Evolutionary conservation across 2,797 vertebrate species (phyloP), one percentile per base, ranked within the genome.

Genomic region (Pitangus sulphuratus): DNA sequence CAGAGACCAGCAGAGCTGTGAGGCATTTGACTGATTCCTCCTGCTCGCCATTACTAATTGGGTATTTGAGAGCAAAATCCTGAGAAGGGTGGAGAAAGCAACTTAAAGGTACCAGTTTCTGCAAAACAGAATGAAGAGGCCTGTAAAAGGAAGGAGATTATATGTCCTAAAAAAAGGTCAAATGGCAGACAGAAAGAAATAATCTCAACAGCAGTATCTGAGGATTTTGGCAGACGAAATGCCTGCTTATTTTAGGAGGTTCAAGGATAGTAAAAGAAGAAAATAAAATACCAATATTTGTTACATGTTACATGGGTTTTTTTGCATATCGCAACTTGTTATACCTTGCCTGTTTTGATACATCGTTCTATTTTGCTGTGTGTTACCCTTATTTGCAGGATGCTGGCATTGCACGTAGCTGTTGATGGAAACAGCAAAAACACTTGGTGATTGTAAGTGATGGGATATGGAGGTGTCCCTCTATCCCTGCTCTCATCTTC

Each of bases 21-120:
- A 72, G n/a, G 26, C 10, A 4, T 12, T 66, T 75, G n/a, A 25
- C 45, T 7, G 4, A 53, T 77, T 82, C 9, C 4, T 18, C 8
- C 6, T 77, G 30, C 35, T 83, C 1, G 0, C 31, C 1, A 0
- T 76, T 79, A 68, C 26, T 57, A 2, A 14, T 12, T 47, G 42
- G 10, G 30, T 57, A 15, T 61, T 76, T 69, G 20, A 72, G 42
- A 69, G 12, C 8, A 83, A 82, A 89, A 69, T 65, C 58, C 37
- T 76, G 15, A 9, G 12, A 85, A 69, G 9, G 12, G 20, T 15
- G 77, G 10, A 28, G 86, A 56, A 69, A 62, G 8, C 19, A 51
- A 22, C 11, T 3, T 12, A 9, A 77, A 83, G 5, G 15, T 35
- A 45, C 2, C 22, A 22, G 7, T 50, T 85, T 54, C 60, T 80